A percentile compares a stretch with the other conserved stretches of the same genome.
Evolutionary conservation across 2,113 vertebrate species (phyloP).

Genomic region (Oreochromis niloticus): DNA sequence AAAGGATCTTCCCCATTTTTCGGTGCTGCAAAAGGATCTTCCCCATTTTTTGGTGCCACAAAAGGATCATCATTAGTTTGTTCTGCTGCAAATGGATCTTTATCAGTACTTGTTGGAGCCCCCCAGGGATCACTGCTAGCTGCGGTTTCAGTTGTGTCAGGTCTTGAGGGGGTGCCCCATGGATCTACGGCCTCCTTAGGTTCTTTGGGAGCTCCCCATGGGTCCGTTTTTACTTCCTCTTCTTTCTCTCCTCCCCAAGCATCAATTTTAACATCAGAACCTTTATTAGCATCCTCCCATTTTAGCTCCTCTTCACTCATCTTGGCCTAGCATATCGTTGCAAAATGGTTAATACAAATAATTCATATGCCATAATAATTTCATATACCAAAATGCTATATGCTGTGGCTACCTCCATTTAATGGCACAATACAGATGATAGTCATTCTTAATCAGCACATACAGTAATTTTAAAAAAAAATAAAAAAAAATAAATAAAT

Average conservation of each 20-base stretch:
- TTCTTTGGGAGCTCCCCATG: conserved; percentile 35
- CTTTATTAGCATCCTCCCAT: conserved; percentile 66
- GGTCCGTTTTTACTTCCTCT: background rate
- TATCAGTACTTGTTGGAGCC: conserved; percentile 25
- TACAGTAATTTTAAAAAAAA: background rate
- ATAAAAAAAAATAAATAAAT: background rate
- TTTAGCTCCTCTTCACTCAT: conserved; percentile 62
- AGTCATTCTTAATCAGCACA: background rate
- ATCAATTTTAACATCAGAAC: background rate
- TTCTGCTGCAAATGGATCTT: conserved; percentile 1
- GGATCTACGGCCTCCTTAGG: conserved; percentile 31
- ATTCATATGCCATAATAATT: background rate
- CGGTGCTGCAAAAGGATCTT: conserved; percentile 6
- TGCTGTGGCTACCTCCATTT: background rate
- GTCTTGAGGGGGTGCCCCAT: conserved; percentile 37
- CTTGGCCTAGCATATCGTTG: conserved; percentile 63
- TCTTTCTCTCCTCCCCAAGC: conserved; percentile 26
- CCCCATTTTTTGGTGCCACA: background rate
- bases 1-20: conserved; percentile 24
- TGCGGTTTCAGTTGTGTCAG: background rate
- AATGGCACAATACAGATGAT: rapidly evolving
- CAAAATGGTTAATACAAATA: background rate
- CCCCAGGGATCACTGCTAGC: conserved; percentile 52
- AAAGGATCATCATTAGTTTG: background rate
- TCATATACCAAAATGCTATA: background rate